Evolutionary conservation across 2,113 vertebrate genomes (phyloP), one percentile per base, ranked within the genome.

Genomic region (Cryptomyrus ogoouensis): DNA sequence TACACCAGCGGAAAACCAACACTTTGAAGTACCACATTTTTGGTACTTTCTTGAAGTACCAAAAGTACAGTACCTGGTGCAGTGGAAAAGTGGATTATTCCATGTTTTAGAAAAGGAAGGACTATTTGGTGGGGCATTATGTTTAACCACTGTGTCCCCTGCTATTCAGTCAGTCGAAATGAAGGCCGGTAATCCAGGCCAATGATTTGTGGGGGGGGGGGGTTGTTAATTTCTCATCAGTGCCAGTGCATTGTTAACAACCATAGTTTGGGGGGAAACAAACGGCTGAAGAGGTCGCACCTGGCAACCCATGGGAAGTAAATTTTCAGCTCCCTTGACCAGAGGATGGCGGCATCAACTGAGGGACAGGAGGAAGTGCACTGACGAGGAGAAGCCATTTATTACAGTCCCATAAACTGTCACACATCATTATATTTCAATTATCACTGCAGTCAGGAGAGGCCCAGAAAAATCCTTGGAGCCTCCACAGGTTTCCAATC

Each of bases 401-500:
- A 84, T 89, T 62, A 50, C 50, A 46, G 83, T 2, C 47, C 39
- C 58, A 35, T 62, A 84, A 90, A 87, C 87, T 70, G 56, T 89
- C 89, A 21, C 66, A 91, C 70, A 39, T 88, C 87, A 44, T 88
- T 85, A 88, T 44, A 50, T 88, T 89, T 91, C 91, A 91, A 90
- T 92, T 86, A 91, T 84, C 56, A 42, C 46, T 74, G 17, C 50
- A 52, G 50, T 89, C 77, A 84, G 53, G 39, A 66, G 87, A 42
- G 87, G 56, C 31, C 27, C 87, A 3, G 52, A 39, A 66, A 66
- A 62, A 66, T 35, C 58, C 17, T 42, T 6, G 5, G 19, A 44
- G 56, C 19, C 53, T 66, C 87, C 31, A n/a, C 56, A 9, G 56
- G 31, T 62, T 62, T 62, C 39, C 52, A 35, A 62, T 27, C 56